Base-by-base conservation (phyloP, 2,888 invertebrate species). In the Trachelus troglodyta region DNA sequence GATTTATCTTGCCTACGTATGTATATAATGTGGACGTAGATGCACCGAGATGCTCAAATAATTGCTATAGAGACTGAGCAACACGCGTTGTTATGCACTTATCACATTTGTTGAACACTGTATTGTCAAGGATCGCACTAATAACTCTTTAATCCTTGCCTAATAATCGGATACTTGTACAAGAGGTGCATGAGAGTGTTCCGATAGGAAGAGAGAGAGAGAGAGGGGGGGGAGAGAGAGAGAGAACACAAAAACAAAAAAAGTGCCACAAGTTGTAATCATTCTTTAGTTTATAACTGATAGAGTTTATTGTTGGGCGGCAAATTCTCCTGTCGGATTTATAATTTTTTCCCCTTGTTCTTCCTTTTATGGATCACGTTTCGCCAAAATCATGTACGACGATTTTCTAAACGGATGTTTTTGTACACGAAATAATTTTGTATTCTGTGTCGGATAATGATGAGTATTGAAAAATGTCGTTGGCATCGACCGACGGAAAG, bases 181-280 rank as follows among this genome's bases (percentile, higher is more conserved):
- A 30, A 31, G 69, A 33, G 69, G 30, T 40, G 23, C 56, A 11
- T 12, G 34, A 33, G 71, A 30, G 31, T 15, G 34, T 71, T 3
- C 31, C 31, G 31, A 30, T 56, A 56, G 9, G 56, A 56, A 56
- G 9, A 23, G 2, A 56, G 23, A 56, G 15, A 1, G 4, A 40
- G 40, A 35, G 35, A 35, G 35, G n/a, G n/a, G n/a, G n/a, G n/a
- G n/a, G 4, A 40, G 40, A 35, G 35, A 35, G 35, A 12, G 12
- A 23, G 23, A 56, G 23, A 56, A 56, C 23, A 40, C 40, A 23
- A 56, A 40, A 23, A 56, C 40, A 56, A 23, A 56, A 56, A 2
- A 56, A 71, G 71, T 71, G 71, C 71, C 71, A 71, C 71, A 31
- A 71, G 71, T 71, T 71, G 71, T 71, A 71, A 71, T 71, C 30